A percentile compares a stretch with the other conserved stretches of the same genome.
These are phyloP conservation scores for Lasius platythorax DNA, from an alignment of 2,888 invertebrate genomes.

Conservation along the genomic window DNA sequence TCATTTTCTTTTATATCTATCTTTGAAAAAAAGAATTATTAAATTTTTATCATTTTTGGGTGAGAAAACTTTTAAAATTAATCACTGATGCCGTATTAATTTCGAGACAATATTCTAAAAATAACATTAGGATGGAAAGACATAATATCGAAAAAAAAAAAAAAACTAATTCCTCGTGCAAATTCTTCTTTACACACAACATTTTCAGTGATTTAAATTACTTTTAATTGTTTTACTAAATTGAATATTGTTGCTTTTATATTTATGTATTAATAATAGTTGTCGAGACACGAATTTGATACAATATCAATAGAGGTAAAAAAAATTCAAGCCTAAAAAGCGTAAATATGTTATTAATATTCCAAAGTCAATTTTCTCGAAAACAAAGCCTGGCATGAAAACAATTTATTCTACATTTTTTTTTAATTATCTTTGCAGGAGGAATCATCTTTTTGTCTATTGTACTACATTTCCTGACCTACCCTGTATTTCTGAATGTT, in stretches of 20 bases:
- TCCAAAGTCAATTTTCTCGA: background rate
- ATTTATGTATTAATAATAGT: background rate
- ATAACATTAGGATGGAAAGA: background rate
- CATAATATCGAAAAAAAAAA: background rate
- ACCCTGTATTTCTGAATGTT: background rate
- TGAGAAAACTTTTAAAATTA: background rate
- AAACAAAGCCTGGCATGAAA: background rate
- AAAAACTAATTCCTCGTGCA: background rate
- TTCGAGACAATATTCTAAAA: slow-evolving; percentile 14
- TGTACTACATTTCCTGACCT: background rate
- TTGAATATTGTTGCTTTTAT: background rate
- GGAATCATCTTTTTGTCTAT: background rate
- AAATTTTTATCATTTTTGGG: background rate
- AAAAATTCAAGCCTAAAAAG: background rate
- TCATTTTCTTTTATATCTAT: background rate
- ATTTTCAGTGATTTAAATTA: background rate
- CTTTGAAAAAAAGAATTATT: background rate
- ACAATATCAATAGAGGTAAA: background rate
- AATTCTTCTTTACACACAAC: background rate
- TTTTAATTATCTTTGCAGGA: background rate
- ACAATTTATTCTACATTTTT: background rate
- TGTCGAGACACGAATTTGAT: background rate
- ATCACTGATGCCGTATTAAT: background rate
- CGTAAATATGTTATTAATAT: background rate
- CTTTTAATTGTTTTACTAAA: background rate